A percentile compares a stretch with the other conserved stretches of the same genome.
Conservation (phyloP, 2,113 vertebrate species). For the Psittacus erithacus region DNA sequence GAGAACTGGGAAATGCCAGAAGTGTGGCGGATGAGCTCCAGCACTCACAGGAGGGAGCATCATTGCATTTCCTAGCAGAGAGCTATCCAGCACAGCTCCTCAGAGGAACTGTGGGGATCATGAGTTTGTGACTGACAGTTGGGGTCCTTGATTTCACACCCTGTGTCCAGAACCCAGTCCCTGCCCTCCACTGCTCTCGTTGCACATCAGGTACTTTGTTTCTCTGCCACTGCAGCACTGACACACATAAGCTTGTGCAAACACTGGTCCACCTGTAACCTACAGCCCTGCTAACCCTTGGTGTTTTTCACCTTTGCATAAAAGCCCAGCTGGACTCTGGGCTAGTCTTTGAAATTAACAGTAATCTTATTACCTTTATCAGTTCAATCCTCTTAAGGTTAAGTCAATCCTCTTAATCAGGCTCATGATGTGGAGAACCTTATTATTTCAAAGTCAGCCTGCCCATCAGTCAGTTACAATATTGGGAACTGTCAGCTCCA, state of each 20-base stretch:
- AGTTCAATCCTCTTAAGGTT: conserved; percentile 67
- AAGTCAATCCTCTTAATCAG: conserved; percentile 67
- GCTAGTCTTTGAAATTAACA: conserved; percentile 12
- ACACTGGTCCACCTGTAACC: background rate
- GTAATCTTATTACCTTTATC: conserved; percentile 64
- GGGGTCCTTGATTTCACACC: background rate
- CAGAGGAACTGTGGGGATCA: background rate
- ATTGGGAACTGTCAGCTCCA: background rate
- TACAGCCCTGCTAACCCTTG: background rate
- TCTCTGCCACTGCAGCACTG: background rate
- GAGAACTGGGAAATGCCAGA: background rate
- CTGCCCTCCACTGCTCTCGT: background rate
- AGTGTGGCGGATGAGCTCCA: background rate
- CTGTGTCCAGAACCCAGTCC: fast-evolving
- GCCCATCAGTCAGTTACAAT: background rate
- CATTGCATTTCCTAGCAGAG: background rate
- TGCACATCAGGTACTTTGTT: fast-evolving
- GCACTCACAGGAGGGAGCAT: background rate
- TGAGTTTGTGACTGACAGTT: fast-evolving
- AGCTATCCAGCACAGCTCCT: background rate
- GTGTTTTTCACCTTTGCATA: background rate
- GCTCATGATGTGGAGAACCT: conserved; percentile 41
- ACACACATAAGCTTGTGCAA: background rate
- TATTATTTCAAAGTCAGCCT: conserved; percentile 45
- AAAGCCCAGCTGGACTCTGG: conserved; percentile 8